Evolutionary conservation across 2,797 vertebrate genomes (phyloP), one percentile per base, ranked within the genome.

Genomic region (Peromyscus eremicus): DNA sequence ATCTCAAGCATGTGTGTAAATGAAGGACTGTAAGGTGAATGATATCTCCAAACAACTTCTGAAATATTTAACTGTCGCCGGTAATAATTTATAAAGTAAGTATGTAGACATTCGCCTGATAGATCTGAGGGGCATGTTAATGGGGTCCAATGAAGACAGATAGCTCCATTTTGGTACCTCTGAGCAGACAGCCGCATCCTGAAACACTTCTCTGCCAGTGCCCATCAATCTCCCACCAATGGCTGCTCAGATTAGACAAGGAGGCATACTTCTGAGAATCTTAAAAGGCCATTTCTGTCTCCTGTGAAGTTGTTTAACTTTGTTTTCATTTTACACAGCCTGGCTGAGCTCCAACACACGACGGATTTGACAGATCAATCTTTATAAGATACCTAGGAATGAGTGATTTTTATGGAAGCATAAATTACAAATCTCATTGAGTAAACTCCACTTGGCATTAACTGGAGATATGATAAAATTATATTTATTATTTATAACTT

Each of bases 101-200:
- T 95, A 79, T 96, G 95, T 64, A 98, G 98, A 97, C 97, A 96
- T 98, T 98, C 97, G 75, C 93, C 94, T 98, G 98, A 98, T 98
- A 98, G 97, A 98, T 98, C 98, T 97, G 98, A 98, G 98, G 95
- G 97, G 97, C 97, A 98, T 98, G 95, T 98, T 99, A 99, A 99
- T 98, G 97, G 98, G 97, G 95, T 96, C 94, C 97, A 98, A 98
- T 98, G 98, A 99, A 99, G 99, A 99, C 97, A 98, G 98, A 99
- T 99, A 97, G 98, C 97, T 98, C 95, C 96, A 97, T 98, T 97
- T 97, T 97, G 98, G 97, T 98, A 97, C 93, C 94, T 94, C 96
- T 5, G 71, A 98, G 97, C 96, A 98, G 97, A 97, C 81, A 98
- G 97, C 43, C 6, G 0, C 96, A 97, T 98, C 97, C 85, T 96